Conservation (phyloP, 2,888 invertebrate genomes). For the Synanthedon andrenaeformis region DNA sequence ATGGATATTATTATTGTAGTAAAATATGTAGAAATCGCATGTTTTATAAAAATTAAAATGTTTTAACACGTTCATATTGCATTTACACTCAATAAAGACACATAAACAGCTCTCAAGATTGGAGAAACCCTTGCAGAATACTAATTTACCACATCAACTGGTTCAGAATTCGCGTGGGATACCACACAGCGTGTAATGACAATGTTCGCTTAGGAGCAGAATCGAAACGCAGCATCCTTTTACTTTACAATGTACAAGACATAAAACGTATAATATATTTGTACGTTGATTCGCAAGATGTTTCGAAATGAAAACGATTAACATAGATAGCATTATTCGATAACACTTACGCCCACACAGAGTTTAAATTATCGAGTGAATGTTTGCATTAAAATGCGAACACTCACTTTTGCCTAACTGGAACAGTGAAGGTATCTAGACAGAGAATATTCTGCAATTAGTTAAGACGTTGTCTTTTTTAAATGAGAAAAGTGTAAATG, state of each 20-base stretch:
- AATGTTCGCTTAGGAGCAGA: conserved; percentile 19
- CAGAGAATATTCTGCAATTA: too few relatives aligned
- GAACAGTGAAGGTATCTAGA: conserved; percentile 1
- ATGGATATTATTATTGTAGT: too few relatives aligned
- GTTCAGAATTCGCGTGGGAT: conserved; percentile 23
- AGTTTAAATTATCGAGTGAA: conserved; percentile 19
- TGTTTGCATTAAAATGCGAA: conserved; percentile 11
- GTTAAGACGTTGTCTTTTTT: too few relatives aligned
- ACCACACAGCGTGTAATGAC: conserved; percentile 22
- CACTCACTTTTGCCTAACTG: conserved; percentile 22
- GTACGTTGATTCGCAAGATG: conserved; percentile 21
- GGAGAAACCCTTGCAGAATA: conserved; percentile 7
- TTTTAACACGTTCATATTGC: too few relatives aligned
- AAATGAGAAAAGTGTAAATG: too few relatives aligned
- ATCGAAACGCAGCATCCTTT: conserved; percentile 19
- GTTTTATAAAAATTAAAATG: too few relatives aligned
- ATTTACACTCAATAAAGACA: neutral
- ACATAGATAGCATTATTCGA: conserved; percentile 24
- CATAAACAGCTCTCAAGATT: neutral
- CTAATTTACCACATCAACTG: conserved; percentile 18
- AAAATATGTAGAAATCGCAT: too few relatives aligned
- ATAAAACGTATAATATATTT: conserved; percentile 14
- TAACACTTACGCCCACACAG: conserved; percentile 28
- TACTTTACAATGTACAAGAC: conserved; percentile 10
- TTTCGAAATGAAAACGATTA: conserved; percentile 29